Base-by-base conservation (phyloP, 2,797 vertebrate species). In the Enteromius radiatus region DNA sequence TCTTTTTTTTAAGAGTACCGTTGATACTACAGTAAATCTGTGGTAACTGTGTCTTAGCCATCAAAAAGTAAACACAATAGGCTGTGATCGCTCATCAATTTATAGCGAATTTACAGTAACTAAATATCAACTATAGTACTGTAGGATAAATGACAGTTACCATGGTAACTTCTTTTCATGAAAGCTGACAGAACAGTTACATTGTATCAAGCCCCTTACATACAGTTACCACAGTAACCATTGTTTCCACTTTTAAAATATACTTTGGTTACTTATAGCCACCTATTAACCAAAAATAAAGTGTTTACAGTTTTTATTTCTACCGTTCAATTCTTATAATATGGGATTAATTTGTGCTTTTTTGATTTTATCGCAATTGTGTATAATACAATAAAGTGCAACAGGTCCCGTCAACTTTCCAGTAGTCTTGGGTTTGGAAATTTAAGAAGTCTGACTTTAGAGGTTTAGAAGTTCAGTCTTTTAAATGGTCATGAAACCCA, bases 121-220 rank as follows among this genome's bases (percentile, higher is more conserved):
- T 26, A 11, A 21, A 31, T 41, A 76, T 11, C 4, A 76, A 43
- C 0, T 76, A 5, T 41, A 59, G 52, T 41, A n/a, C 31, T n/a
- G 19, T 41, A 8, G 12, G 11, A 31, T 63, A 19, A 76, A 43
- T 17, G 9, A 19, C 17, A 11, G 75, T 76, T 63, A 8, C 23
- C 17, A 45, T 21, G 38, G 56, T 31, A 76, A 28, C 38, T 45
- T 63, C 38, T 63, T 45, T 61, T 61, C 23, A 45, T 45, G 31
- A 77, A 77, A 63, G 47, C 78, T 80, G 52, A 80, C 31, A 28
- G n/a, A 61, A 28, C n/a, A 80, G 49, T 56, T 64, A 73, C 70
- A 21, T 80, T 79, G 77, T 38, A 79, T 45, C 47, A 74, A 68
- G 36, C 19, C 38, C 26, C 38, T 45, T 31, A 63, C 56, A 63